These are phyloP conservation scores for Enteromius afrohamiltoni DNA, from an alignment of 2,797 vertebrate genomes.

Conservation along the genomic window DNA sequence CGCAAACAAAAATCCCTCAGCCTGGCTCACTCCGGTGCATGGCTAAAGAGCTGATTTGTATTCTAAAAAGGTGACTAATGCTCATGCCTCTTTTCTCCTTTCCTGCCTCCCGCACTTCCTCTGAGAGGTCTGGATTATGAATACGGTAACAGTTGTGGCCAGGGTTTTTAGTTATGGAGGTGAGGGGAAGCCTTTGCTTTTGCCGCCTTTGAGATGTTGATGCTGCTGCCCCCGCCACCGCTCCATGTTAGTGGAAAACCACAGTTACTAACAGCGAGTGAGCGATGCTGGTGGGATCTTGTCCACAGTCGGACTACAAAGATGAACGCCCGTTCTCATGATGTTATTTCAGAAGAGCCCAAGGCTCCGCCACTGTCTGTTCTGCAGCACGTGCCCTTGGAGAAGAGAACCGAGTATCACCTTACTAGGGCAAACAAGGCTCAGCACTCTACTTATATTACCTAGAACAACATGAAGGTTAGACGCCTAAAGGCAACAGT, in stretches of 20 bases:
- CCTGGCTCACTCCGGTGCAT: conserved; percentile 43
- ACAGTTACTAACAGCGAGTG: conserved; percentile 3
- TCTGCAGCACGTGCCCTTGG: conserved; percentile 57
- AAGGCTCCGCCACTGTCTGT: conserved; percentile 37
- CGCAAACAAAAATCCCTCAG: conserved; percentile 51
- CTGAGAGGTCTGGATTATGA: conserved; percentile 44
- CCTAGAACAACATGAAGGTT: conserved; percentile 58
- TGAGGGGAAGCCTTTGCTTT: conserved; percentile 19
- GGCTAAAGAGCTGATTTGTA: conserved; percentile 57
- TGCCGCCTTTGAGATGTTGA: conserved; percentile 3
- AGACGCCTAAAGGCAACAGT: conserved; percentile 45
- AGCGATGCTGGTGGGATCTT: conserved; percentile 13
- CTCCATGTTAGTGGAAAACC: neutral
- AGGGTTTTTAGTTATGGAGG: conserved; percentile 26
- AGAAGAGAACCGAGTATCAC: conserved; percentile 59
- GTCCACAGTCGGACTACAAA: conserved; percentile 10
- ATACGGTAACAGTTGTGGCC: conserved; percentile 52
- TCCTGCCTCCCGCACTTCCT: conserved; percentile 18
- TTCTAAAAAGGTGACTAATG: conserved; percentile 57
- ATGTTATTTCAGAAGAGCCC: conserved; percentile 59
- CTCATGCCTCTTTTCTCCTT: conserved; percentile 20
- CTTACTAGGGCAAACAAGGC: conserved; percentile 52
- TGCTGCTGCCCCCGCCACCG: conserved; percentile 6
- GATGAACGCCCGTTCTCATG: conserved; percentile 27
- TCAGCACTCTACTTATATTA: conserved; percentile 57